Conservation (phyloP, 2,888 invertebrate species). For the Andrena praecox region DNA sequence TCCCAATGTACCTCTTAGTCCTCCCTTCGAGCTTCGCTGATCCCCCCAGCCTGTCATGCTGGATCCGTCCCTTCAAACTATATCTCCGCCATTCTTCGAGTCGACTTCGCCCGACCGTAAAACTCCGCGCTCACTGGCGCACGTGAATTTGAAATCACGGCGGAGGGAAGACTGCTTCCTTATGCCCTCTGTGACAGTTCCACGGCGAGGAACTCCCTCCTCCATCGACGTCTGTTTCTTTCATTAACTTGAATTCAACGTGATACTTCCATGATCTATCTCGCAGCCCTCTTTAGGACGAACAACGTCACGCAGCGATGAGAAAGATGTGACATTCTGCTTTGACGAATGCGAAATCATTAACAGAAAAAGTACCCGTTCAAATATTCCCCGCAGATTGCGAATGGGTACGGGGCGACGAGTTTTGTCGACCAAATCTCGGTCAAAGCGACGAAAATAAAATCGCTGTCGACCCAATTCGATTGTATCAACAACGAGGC, state of each 20-base stretch:
- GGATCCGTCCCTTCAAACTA: constrained; percentile 32
- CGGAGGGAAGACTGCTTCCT: constrained; percentile 9
- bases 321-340: not conserved
- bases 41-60: constrained; percentile 41
- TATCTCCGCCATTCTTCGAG: constrained; percentile 30
- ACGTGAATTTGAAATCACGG: constrained; percentile 30
- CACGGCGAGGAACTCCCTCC: not conserved
- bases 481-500: constrained; percentile 72
- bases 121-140: constrained; percentile 32
- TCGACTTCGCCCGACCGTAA: constrained; percentile 41
- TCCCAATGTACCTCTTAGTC: constrained; percentile 35
- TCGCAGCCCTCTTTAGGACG: not conserved
- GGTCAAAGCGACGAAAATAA: constrained; percentile 73
- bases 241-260: not conserved
- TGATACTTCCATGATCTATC: not conserved
- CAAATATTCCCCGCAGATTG: not conserved
- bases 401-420: not conserved
- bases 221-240: too few species aligned
- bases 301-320: not conserved
- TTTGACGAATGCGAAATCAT: not conserved
- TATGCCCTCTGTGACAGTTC: not conserved
- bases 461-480: constrained; percentile 76
- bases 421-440: constrained; percentile 43
- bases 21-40: constrained; percentile 34
- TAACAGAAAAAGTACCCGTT: constrained; percentile 5